Base-by-base conservation (phyloP, 2,797 vertebrate genomes). In the Hoplostethus atlanticus region DNA sequence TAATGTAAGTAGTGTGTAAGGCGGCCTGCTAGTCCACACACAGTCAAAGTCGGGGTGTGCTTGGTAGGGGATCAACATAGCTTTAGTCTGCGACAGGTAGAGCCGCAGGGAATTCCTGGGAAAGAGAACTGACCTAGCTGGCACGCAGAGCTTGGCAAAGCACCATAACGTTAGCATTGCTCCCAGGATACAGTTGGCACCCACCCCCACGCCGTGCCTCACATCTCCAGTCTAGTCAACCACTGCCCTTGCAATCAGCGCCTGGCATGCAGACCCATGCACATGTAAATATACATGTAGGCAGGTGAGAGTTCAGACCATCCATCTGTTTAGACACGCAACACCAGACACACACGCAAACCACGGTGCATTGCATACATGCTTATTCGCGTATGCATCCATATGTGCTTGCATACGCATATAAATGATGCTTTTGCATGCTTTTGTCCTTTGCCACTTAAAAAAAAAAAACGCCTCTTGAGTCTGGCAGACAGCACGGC, bases 401-500 rank as follows among this genome's bases (percentile, higher is more conserved):
- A 48, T 13, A 61, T 30, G 50, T 58, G 74, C 21, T 21, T 21
- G 21, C 21, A 21, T 21, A 21, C 21, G 21, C 21, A 21, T 1
- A 21, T 21, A 21, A 21, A 21, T 21, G 21, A 21, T 21, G 21
- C 21, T 21, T 21, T 21, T 21, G 21, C 21, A 21, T 4, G 28
- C 62, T 60, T 79, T 88, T 89, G 85, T 89, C 85, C 82, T 89
- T 90, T 78, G 55, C 59, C 56, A 16, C 46, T 17, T 56, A 77
- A 80, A 83, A 84, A 31, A 31, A 31, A 31, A 31, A 89, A 83
- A 81, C 3, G 61, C 71, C 71, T 79, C 77, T 77, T 0, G 54
- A 85, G 80, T 57, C 82, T 80, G 71, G 82, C 85, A 91, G 86
- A 92, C 88, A 48, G 84, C 84, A 84, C 65, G 80, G 86, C 87